A percentile compares a stretch with the other conserved stretches of the same genome.
Conservation (phyloP, 2,888 invertebrate genomes). For the Drosophila demipolita region DNA sequence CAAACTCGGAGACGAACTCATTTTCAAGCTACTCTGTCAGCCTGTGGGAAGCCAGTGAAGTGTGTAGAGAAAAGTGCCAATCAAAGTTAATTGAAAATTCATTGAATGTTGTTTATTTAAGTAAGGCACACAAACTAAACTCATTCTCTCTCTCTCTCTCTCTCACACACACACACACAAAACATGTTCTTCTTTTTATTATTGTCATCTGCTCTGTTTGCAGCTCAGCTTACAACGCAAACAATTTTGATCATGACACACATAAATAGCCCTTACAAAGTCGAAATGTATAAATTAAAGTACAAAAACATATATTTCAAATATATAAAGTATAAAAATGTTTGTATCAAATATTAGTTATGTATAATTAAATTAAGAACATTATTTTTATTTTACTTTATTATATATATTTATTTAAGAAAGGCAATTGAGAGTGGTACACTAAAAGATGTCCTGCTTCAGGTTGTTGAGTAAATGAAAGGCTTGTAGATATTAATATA, state of each 20-base stretch:
- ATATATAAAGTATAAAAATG: background rate
- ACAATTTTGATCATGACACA: slow-evolving; percentile 67
- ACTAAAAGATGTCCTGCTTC: background rate
- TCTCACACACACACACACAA: slow-evolving; percentile 8
- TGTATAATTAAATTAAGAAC: background rate
- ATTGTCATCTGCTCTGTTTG: slow-evolving; percentile 58
- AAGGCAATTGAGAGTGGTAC: background rate
- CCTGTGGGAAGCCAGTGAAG: slow-evolving; percentile 44
- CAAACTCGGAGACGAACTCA: slow-evolving; percentile 37
- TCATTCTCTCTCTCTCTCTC: background rate
- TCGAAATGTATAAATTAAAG: slow-evolving; percentile 50
- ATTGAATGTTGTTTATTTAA: slow-evolving; percentile 80
- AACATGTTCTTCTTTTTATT: slow-evolving; percentile 30
- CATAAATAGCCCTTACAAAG: slow-evolving; percentile 36
- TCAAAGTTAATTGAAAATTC: slow-evolving; percentile 80
- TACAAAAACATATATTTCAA: slow-evolving; percentile 3
- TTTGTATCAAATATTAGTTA: background rate
- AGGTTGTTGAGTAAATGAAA: background rate
- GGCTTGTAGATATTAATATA: background rate
- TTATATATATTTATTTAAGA: background rate
- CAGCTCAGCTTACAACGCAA: slow-evolving; percentile 73
- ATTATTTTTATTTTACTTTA: background rate
- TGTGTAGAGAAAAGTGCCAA: slow-evolving; percentile 75
- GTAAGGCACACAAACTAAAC: slow-evolving; percentile 62
- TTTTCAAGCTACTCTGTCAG: slow-evolving; percentile 11